A percentile compares a stretch with the other conserved stretches of the same genome.
phyloP scores from a whole-genome alignment of 2,113 vertebrate species.

The Esox niger region DNA sequence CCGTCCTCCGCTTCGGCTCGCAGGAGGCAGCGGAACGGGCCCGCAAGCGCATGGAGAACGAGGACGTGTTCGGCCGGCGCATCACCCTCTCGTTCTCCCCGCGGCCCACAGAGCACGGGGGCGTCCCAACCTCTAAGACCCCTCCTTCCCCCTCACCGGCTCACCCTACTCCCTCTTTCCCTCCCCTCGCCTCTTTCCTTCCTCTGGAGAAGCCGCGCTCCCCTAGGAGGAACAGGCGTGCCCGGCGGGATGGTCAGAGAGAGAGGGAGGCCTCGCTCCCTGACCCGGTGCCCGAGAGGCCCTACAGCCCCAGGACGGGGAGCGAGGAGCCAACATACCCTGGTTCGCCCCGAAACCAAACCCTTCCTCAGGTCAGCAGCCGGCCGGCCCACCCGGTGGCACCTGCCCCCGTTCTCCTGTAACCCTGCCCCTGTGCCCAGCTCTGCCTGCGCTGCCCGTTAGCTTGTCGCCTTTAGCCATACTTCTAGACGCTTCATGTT shows the following conservation, averaged over 20 bases:
- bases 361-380: conserved; percentile 82
- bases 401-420: conserved; percentile 48
- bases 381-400: conserved; percentile 70
- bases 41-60: conserved; percentile 95
- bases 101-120: conserved; percentile 72
- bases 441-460: conserved; percentile 45
- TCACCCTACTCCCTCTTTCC: conserved; percentile 30
- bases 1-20: conserved; percentile 88
- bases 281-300: conserved; percentile 77
- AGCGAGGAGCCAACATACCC: conserved; percentile 69
- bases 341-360: conserved; percentile 53
- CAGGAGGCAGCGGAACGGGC: conserved; percentile 88
- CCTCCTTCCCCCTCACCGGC: conserved; percentile 19
- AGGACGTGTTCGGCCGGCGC: conserved; percentile 92
- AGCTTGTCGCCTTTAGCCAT: conserved; percentile 27
- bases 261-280: conserved; percentile 19
- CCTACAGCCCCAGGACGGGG: conserved; percentile 79
- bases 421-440: conserved; percentile 33
- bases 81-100: conserved; percentile 89
- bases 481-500: neutral
- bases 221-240: conserved; percentile 84
- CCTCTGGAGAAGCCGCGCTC: conserved; percentile 85
- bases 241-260: conserved; percentile 75
- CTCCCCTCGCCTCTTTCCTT: conserved; percentile 68
- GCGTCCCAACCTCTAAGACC: conserved; percentile 30